phyloP scores from a whole-genome alignment of 1,140 invertebrate species.

The Cydia fagiglandana region DNA sequence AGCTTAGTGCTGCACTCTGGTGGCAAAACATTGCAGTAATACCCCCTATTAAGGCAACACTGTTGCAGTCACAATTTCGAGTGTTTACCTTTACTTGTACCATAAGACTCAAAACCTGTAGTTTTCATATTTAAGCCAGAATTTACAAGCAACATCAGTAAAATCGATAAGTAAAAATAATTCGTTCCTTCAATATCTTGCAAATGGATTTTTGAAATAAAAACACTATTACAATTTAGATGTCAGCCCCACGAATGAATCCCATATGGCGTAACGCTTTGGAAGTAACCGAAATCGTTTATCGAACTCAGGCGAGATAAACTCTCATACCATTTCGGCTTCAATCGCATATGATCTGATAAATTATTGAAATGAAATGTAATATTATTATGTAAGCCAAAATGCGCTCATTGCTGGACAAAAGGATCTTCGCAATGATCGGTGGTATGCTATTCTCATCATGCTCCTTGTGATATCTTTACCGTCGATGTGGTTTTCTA shows the following conservation, averaged over 20 bases:
- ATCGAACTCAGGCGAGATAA: no score
- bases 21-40: no score
- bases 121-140: background rate
- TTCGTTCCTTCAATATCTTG: slow-evolving; percentile 1
- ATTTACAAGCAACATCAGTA: background rate
- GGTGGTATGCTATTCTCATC: no score
- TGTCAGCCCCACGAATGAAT: background rate
- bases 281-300: no score
- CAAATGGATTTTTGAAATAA: slow-evolving; percentile 28
- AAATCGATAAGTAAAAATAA: background rate
- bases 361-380: background rate
- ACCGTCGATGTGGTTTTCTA: no score
- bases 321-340: background rate
- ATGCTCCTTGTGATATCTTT: no score
- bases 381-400: background rate
- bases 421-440: background rate
- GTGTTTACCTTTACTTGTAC: no score
- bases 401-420: background rate
- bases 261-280: no score
- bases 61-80: no score
- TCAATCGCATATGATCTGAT: background rate
- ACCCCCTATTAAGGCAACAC: no score
- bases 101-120: background rate
- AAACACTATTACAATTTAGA: slow-evolving; percentile 21
- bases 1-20: no score